Conservation (phyloP, 2,888 invertebrate species). For the Ochropleura plecta region DNA sequence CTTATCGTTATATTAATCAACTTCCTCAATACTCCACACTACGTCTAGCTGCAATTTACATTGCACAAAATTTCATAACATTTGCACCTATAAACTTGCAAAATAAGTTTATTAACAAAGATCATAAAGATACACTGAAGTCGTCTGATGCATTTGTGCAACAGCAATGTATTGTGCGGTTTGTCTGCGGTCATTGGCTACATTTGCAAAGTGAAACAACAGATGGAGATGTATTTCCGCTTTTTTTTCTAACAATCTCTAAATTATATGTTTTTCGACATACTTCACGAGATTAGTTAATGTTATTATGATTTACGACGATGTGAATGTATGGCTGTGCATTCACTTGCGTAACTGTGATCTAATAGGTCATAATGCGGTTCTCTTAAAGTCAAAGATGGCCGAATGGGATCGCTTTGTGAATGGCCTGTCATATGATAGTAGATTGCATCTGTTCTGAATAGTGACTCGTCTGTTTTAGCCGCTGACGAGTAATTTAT, state of each 20-base stretch:
- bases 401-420: constrained; percentile 18
- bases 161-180: constrained; percentile 19
- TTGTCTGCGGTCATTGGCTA: constrained; percentile 33
- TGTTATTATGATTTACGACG: constrained; percentile 52
- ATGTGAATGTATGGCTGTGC: constrained; percentile 59
- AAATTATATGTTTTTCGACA: constrained; percentile 50
- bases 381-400: constrained; percentile 35
- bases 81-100: constrained; percentile 23
- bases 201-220: constrained; percentile 35
- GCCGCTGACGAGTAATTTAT: constrained; percentile 3
- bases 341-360: constrained; percentile 67
- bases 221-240: constrained; percentile 41
- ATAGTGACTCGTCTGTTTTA: constrained; percentile 19
- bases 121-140: constrained; percentile 33
- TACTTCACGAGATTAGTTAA: constrained; percentile 43
- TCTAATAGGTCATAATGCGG: constrained; percentile 68
- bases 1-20: constrained; percentile 24
- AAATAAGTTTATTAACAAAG: constrained; percentile 37
- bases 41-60: constrained; percentile 14
- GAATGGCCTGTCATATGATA: constrained; percentile 20
- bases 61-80: constrained; percentile 27
- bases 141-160: constrained; percentile 45
- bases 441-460: constrained; percentile 24
- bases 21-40: constrained; percentile 25
- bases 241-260: constrained; percentile 48